These are phyloP conservation scores for Peromyscus eremicus DNA, from an alignment of 2,797 vertebrate species.

Conservation along the genomic window DNA sequence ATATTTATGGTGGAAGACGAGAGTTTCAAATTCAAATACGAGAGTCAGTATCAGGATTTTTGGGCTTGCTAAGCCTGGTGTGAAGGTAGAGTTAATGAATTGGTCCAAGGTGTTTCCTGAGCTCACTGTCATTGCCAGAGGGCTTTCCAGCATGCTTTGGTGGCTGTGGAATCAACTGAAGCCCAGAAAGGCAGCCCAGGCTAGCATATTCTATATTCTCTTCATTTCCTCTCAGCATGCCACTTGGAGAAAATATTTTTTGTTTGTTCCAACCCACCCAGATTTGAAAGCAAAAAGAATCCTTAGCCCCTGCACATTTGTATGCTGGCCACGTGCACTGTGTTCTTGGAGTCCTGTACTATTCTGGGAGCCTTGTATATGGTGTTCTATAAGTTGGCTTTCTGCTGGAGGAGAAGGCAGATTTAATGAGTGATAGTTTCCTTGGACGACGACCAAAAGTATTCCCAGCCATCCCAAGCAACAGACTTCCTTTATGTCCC, in stretches of 20 bases:
- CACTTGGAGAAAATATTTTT: constrained; percentile 33
- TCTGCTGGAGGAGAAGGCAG: constrained; percentile 71
- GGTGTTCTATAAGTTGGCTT: constrained; percentile 70
- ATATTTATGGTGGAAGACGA: constrained; percentile 56
- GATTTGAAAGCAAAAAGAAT: constrained; percentile 54
- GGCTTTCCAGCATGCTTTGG: background rate
- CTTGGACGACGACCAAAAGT: constrained; percentile 74
- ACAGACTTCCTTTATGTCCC: constrained; percentile 65
- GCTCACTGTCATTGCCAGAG: background rate
- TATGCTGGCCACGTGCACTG: constrained; percentile 40
- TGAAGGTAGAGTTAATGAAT: background rate
- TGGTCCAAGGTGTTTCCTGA: background rate
- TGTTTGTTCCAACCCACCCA: constrained; percentile 57
- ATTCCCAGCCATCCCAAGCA: constrained; percentile 70
- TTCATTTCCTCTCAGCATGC: constrained; percentile 58
- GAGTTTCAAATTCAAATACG: constrained; percentile 60
- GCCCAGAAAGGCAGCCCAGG: constrained; percentile 35
- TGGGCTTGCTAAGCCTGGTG: background rate
- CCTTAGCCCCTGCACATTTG: background rate
- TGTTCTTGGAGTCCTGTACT: constrained; percentile 63
- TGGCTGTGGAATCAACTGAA: background rate
- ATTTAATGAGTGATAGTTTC: constrained; percentile 68
- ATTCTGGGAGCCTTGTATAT: constrained; percentile 72
- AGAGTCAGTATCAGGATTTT: background rate
- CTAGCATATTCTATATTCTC: background rate